These are phyloP conservation scores for Delphinapterus leucas DNA, from an alignment of 2,113 vertebrate species.

Conservation along the genomic window DNA sequence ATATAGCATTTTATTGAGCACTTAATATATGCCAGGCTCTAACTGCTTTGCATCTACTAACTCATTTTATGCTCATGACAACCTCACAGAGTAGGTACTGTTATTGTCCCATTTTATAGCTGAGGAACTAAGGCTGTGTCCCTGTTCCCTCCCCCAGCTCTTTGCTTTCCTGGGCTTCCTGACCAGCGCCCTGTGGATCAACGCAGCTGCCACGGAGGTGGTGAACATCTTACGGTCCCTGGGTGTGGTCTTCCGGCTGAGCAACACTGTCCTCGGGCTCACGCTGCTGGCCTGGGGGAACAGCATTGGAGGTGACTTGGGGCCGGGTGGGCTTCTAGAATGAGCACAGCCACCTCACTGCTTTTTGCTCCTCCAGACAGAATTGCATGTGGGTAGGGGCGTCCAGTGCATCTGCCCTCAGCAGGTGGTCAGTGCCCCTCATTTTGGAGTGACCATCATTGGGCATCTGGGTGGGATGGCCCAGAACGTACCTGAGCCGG, in stretches of 20 bases:
- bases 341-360: not conserved
- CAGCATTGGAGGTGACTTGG: constrained; percentile 89
- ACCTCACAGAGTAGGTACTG: rapidly evolving
- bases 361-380: not conserved
- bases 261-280: constrained; percentile 96
- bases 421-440: not conserved
- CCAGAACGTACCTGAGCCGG: too few relatives aligned
- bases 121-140: not conserved
- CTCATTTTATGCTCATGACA: not conserved
- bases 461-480: not conserved
- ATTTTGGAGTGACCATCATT: not conserved
- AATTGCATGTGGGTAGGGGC: not conserved
- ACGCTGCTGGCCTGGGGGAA: constrained; percentile 98
- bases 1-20: not conserved
- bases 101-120: not conserved
- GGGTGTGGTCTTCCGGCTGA: constrained; percentile 91
- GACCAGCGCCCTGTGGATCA: constrained; percentile 95
- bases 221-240: constrained; percentile 93
- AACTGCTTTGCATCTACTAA: not conserved
- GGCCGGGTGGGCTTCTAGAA: not conserved
- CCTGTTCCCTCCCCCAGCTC: constrained; percentile 79
- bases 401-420: not conserved
- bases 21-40: not conserved
- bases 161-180: constrained; percentile 95
- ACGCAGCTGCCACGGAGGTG: constrained; percentile 89